Conservation (phyloP, 2,888 invertebrate genomes). For the Tenthredo mesomela region DNA sequence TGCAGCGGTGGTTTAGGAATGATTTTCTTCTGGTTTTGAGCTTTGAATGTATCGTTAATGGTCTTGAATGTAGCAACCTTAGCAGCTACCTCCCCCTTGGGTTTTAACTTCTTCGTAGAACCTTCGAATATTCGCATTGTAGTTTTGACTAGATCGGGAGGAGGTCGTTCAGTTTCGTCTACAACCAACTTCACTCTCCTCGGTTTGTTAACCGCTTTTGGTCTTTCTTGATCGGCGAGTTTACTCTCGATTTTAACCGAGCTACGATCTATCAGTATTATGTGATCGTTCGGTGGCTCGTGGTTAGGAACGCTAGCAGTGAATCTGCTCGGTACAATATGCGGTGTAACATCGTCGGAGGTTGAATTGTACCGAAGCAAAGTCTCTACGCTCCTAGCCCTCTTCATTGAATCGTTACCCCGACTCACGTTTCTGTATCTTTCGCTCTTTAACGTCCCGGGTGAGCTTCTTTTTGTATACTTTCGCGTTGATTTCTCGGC, state of each 20-base stretch:
- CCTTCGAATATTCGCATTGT: constrained; percentile 91
- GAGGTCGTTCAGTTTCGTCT: constrained; percentile 90
- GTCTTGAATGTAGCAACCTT: constrained; percentile 84
- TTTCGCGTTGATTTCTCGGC: constrained; percentile 60
- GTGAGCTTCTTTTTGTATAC: constrained; percentile 66
- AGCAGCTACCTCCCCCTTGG: constrained; percentile 81
- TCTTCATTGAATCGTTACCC: constrained; percentile 85
- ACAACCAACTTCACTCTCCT: constrained; percentile 84
- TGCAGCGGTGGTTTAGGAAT: constrained; percentile 79
- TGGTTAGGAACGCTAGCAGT: constrained; percentile 57
- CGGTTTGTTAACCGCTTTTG: constrained; percentile 79
- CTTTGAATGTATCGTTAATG: constrained; percentile 81
- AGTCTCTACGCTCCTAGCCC: constrained; percentile 93
- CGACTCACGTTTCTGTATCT: constrained; percentile 80
- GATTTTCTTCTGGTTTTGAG: constrained; percentile 74
- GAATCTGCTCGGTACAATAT: constrained; percentile 49
- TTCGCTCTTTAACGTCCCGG: constrained; percentile 67
- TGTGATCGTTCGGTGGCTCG: constrained; percentile 79
- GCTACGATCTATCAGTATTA: constrained; percentile 76
- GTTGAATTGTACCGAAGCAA: constrained; percentile 84
- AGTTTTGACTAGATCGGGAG: constrained; percentile 93
- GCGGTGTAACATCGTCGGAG: constrained; percentile 61
- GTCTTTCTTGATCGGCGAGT: constrained; percentile 72
- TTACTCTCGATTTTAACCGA: constrained; percentile 73
- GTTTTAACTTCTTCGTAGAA: constrained; percentile 76